A percentile compares a stretch with the other conserved stretches of the same genome.
Conservation (phyloP, 2,888 invertebrate genomes). For the Kuschelorhynchus macadamiae region DNA sequence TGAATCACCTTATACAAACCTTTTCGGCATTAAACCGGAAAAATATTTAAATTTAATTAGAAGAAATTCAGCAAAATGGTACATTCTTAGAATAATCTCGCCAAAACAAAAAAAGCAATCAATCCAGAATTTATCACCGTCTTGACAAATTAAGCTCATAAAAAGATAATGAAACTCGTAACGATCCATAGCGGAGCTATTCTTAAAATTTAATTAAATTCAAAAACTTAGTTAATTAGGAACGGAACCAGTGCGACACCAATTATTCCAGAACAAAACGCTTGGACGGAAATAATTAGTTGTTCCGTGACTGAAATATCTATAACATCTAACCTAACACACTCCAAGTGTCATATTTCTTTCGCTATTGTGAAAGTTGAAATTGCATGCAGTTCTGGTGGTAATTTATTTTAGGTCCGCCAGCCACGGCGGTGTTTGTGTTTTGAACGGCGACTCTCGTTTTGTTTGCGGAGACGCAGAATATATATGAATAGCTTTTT, state of each 20-base stretch:
- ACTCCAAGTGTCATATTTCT: conserved; percentile 35
- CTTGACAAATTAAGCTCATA: too few relatives aligned
- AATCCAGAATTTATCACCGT: too few relatives aligned
- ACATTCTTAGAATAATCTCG: too few relatives aligned
- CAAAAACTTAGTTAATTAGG: conserved; percentile 10
- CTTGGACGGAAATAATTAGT: conserved; percentile 11
- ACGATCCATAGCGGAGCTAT: too few relatives aligned
- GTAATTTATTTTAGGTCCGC: conserved; percentile 34
- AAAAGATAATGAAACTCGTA: too few relatives aligned
- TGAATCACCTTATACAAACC: too few relatives aligned
- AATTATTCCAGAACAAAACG: conserved; percentile 17
- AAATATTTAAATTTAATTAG: too few relatives aligned
- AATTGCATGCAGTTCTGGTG: conserved; percentile 34
- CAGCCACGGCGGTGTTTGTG: background rate
- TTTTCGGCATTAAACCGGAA: too few relatives aligned
- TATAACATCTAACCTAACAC: conserved; percentile 20
- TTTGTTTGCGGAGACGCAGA: conserved; percentile 28
- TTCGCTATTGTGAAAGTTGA: conserved; percentile 37
- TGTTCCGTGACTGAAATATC: conserved; percentile 10
- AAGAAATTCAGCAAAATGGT: too few relatives aligned
- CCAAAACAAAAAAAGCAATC: too few relatives aligned
- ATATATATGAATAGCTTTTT: conserved; percentile 19
- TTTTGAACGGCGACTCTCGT: conserved; percentile 13
- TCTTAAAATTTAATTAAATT: background rate
- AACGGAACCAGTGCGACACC: background rate